Base-by-base conservation (phyloP, 1,140 invertebrate species). In the Megalopta genalis region DNA sequence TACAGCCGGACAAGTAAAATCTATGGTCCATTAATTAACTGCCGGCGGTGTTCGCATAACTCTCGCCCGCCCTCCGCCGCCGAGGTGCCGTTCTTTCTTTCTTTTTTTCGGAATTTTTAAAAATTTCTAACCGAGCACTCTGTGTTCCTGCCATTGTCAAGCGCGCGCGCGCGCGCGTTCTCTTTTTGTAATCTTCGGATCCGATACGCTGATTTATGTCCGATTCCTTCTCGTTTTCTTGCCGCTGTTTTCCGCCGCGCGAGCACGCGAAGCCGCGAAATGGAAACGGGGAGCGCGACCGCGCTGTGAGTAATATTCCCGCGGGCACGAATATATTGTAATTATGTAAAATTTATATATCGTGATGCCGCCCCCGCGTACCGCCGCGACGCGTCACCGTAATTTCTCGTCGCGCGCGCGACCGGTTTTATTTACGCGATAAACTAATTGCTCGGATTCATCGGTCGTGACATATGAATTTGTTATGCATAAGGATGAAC, bases 361-460 rank as follows among this genome's bases (percentile, higher is more conserved):
- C n/a, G 6, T 16, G 39, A 54, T 25, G 16, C n/a, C n/a, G 27
- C 46, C n/a, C 1, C 12, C 1, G 18, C 4, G 10, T 8, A 32
- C 12, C 23, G 37, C 46, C 16, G 42, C n/a, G 49, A 32, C n/a
- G 12, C 5, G 12, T 32, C n/a, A 32, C n/a, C 23, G 39, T 69
- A 37, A 46, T 37, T 69, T 39, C 67, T 18, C 54, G 39, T 32
- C 18, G 12, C n/a, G 16, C 46, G 27, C 1, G 21, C 23, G 67
- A 18, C 12, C 8, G 25, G 54, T 69, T 77, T 69, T 62, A 69
- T 69, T 62, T 67, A 16, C 39, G 25, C 57, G 74, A 69, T 59
- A 77, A 77, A 77, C 74, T 77, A 77, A 77, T 69, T 77, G 74
- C 74, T 69, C 10, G 54, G 66, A 77, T 77, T 69, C 57, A 77